phyloP scores from a whole-genome alignment of 2,113 vertebrate genomes.

The Meleagris gallopavo region DNA sequence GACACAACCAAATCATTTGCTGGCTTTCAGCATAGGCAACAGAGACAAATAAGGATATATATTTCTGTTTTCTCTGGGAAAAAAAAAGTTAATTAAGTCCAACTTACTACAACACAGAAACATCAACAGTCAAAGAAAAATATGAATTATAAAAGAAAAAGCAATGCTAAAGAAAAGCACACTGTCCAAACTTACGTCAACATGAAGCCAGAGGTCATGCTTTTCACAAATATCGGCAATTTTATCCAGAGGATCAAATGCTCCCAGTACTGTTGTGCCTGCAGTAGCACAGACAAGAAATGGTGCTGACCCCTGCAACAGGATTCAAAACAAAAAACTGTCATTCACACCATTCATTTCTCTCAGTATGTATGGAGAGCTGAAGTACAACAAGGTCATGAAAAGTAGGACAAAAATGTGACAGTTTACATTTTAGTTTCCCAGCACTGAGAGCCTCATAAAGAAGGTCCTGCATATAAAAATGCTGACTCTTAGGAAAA shows the following conservation, averaged over 20 bases:
- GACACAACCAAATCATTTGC: not conserved
- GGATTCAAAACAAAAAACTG: constrained; percentile 37
- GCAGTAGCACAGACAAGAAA: constrained; percentile 87
- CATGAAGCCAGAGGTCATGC: constrained; percentile 83
- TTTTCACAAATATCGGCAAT: constrained; percentile 81
- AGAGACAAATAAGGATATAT: not conserved
- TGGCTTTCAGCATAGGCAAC: not conserved
- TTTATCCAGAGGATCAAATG: constrained; percentile 86
- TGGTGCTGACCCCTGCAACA: constrained; percentile 80
- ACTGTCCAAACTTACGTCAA: constrained; percentile 81
- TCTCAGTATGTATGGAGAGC: not conserved
- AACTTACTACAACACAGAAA: not conserved
- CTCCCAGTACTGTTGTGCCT: constrained; percentile 86
- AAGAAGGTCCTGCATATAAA: not conserved
- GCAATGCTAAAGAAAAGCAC: not conserved
- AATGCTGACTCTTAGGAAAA: not conserved
- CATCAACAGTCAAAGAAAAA: not conserved
- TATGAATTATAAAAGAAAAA: not conserved
- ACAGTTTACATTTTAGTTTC: constrained; percentile 12
- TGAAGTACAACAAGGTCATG: not conserved
- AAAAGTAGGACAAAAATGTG: not conserved
- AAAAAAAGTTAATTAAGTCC: not conserved
- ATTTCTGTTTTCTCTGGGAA: not conserved
- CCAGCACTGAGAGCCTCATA: not conserved
- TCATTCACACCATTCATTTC: not conserved